Evolutionary conservation across 2,113 vertebrate genomes (phyloP), one percentile per base, ranked within the genome.

Genomic region (Phylloscopus trochilus): DNA sequence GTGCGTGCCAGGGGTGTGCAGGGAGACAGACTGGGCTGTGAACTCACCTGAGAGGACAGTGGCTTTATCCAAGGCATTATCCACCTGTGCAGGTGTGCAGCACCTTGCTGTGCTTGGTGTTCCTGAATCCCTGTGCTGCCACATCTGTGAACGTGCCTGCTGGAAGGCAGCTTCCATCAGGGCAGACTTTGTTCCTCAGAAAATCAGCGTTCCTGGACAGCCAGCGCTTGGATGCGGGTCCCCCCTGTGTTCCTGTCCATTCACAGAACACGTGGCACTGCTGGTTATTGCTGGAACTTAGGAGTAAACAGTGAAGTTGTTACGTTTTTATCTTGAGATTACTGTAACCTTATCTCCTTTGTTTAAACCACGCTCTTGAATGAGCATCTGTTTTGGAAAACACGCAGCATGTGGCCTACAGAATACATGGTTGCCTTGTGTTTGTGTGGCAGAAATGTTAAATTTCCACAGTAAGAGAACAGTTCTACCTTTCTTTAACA

Each of bases 281-380:
- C 52, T 87, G 85, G 14, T 83, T 90, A 19, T 81, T 94, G 17
- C 64, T 93, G 87, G 76, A 90, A 77, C 64, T 78, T 74, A 15
- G 49, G 77, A 90, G 94, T 94, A 96, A 97, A 94, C 70, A 90
- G 24, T 62, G 74, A 56, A 92, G 76, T 72, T 86, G 80, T 92
- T 93, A 87, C 47, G 0, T 66, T 90, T 94, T 94, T 94, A 91
- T 97, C 92, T 93, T 15, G 68, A 86, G 83, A 83, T 93, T 90
- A 96, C 47, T 66, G 84, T 91, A 83, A 85, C 85, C 37, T 0
- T 96, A 89, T 96, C 90, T 89, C 76, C 69, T 97, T 96, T 95
- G 95, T 96, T 94, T 94, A 95, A 93, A 84, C 64, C 23, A 8
- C 11, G 28, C 39, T 78, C 1, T 0, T 89, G 92, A 93, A 90